Evolutionary conservation across 2,113 vertebrate species (phyloP).

Genomic region (Syrrhaptes paradoxus): DNA sequence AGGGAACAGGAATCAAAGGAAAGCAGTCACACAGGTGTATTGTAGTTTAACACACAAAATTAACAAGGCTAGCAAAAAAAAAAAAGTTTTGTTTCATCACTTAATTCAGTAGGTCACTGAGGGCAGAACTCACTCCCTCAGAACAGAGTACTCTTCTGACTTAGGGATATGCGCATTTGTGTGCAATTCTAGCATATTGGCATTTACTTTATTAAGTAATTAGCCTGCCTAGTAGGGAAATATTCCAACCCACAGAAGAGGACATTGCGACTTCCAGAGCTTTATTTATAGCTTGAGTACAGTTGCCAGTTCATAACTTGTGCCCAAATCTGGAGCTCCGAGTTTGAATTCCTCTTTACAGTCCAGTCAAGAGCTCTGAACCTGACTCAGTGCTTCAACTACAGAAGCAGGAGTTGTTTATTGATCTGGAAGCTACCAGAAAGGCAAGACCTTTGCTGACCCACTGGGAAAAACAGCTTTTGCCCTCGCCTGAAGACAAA

Average conservation of each 20-base stretch:
- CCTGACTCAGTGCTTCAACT: background rate
- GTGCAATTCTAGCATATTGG: background rate
- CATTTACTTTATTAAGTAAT: background rate
- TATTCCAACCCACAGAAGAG: background rate
- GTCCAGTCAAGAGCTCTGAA: background rate
- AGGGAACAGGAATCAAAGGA: background rate
- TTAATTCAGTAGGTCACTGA: background rate
- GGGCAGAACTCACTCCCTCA: background rate
- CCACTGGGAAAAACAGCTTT: background rate
- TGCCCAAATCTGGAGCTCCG: background rate
- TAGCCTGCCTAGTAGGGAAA: background rate
- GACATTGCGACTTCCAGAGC: background rate
- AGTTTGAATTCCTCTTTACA: background rate
- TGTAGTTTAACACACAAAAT: background rate
- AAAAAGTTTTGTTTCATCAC: background rate
- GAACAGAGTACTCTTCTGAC: background rate
- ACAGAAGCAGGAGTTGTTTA: background rate
- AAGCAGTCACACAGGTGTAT: background rate
- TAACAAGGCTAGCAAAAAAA: background rate
- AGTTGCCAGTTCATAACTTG: background rate
- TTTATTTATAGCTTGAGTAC: constrained; percentile 17
- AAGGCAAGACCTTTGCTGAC: background rate
- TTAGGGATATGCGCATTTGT: background rate
- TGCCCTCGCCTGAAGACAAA: background rate
- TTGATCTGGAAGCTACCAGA: background rate